Conservation (phyloP, 2,888 invertebrate genomes). For the Brassicogethes aeneus region DNA sequence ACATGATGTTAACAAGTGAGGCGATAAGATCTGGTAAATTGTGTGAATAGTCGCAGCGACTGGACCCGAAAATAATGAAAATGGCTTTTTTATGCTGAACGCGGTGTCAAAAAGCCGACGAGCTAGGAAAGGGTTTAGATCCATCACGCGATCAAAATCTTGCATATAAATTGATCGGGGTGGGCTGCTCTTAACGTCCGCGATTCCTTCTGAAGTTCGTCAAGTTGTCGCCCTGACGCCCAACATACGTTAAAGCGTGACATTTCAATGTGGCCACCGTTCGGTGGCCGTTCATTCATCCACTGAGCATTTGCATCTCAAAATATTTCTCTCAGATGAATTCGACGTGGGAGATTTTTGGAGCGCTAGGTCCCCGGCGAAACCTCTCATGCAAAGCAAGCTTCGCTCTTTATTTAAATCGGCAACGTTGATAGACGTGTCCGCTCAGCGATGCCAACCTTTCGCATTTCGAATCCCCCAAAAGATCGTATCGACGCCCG, state of each 20-base stretch:
- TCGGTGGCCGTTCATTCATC: conserved; percentile 11
- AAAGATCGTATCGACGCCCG: conserved; percentile 29
- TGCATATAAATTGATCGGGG: conserved; percentile 24
- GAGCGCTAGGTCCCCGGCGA: conserved; percentile 22
- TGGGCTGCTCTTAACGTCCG: conserved; percentile 21
- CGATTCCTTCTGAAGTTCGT: conserved; percentile 28
- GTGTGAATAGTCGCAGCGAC: neutral
- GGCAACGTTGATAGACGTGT: conserved; percentile 34
- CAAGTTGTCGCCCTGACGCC: conserved; percentile 29
- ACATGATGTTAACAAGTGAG: neutral
- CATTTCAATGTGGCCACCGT: conserved; percentile 26
- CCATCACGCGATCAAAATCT: neutral
- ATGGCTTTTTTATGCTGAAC: neutral
- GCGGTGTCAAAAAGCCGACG: neutral
- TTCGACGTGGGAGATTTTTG: conserved; percentile 36
- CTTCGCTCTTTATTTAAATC: conserved; percentile 36
- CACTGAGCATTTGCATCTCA: conserved; percentile 30
- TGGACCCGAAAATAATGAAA: neutral
- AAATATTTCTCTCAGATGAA: conserved; percentile 21
- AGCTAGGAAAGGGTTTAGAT: neutral
- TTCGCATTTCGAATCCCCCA: conserved; percentile 31
- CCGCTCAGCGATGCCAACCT: conserved; percentile 30
- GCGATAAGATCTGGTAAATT: neutral
- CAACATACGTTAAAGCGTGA: conserved; percentile 18
- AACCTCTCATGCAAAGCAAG: conserved; percentile 31